Evolutionary conservation across 2,113 vertebrate genomes (phyloP), one percentile per base, ranked within the genome.

Genomic region (Hippolais icterina): DNA sequence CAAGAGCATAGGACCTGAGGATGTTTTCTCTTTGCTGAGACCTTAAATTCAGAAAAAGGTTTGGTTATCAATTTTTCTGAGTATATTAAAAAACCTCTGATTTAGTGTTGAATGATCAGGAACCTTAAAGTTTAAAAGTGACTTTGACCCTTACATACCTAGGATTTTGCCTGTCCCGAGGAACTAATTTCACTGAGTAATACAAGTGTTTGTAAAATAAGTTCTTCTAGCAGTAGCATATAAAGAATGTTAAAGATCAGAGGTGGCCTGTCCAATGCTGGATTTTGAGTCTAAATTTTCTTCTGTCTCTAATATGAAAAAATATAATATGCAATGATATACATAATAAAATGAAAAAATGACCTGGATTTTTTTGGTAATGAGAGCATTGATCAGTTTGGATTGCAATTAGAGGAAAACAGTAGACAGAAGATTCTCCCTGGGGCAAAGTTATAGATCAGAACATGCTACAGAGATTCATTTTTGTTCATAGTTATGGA

Each of bases 301-400:
- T 77, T 81, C 25, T 75, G 13, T 37, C 17, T 72, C 66, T 88
- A 76, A 70, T 23, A 63, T 7, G 5, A 35, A 92, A 77, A 93
- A 90, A 80, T n/a, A 22, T 7, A 68, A 29, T 46, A 59, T 14
- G 10, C 7, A 77, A 25, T 50, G 15, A 52, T 60, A 69, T 74
- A 64, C 9, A 50, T n/a, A 71, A 84, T 20, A 59, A 74, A 84
- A 85, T 60, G 2, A 24, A 91, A 78, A 47, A 14, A 35, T 3
- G 1, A n/a, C 6, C 4, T 33, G 5, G 0, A 15, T 23, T 53
- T 60, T 70, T 78, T 37, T 37, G 1, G 1, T 33, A 42, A 64
- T 52, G 25, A 76, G 10, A 41, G 2, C 15, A 3, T 3, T 70
- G 20, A 50, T 29, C 29, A 10, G 9, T 6, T 46, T 92, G 29